Percentiles rank a stretch among this genome's conserved stretches.
These are phyloP conservation scores for Halictus rubicundus DNA, from an alignment of 1,140 invertebrate genomes.

Conservation along the genomic window DNA sequence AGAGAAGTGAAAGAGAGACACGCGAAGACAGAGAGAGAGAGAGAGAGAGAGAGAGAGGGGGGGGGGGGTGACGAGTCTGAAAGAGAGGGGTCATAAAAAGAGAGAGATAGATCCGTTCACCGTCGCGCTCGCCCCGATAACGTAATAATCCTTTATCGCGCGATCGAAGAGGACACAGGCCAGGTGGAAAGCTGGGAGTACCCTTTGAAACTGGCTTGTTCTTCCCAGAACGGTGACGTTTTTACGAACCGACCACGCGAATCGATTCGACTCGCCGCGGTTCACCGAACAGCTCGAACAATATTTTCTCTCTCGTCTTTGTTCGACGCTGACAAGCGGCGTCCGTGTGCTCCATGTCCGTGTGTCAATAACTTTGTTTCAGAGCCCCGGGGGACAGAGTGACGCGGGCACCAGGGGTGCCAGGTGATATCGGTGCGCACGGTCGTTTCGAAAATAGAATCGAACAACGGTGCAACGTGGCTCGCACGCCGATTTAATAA, in stretches of 20 bases:
- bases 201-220: constrained; percentile 27
- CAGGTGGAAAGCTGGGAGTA: constrained; percentile 10
- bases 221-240: constrained; percentile 22
- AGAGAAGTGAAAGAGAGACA: neutral
- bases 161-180: constrained; percentile 46
- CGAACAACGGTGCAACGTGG: too few relatives aligned
- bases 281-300: constrained; percentile 5
- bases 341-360: neutral
- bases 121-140: constrained; percentile 37
- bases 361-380: neutral
- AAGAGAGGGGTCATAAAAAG: too few relatives aligned
- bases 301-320: constrained; percentile 11
- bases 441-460: neutral
- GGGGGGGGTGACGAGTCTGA: too few relatives aligned
- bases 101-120: constrained; percentile 10
- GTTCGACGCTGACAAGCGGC: too few relatives aligned
- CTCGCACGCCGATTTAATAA: too few relatives aligned
- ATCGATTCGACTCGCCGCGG: constrained; percentile 33
- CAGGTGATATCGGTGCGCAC: neutral
- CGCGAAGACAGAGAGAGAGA: too few relatives aligned
- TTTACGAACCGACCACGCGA: constrained; percentile 47
- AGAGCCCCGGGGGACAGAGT: neutral
- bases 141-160: constrained; percentile 57
- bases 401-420: neutral
- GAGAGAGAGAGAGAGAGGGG: too few relatives aligned